phyloP scores from a whole-genome alignment of 2,888 invertebrate species.

The Balanococcus diminutus region DNA sequence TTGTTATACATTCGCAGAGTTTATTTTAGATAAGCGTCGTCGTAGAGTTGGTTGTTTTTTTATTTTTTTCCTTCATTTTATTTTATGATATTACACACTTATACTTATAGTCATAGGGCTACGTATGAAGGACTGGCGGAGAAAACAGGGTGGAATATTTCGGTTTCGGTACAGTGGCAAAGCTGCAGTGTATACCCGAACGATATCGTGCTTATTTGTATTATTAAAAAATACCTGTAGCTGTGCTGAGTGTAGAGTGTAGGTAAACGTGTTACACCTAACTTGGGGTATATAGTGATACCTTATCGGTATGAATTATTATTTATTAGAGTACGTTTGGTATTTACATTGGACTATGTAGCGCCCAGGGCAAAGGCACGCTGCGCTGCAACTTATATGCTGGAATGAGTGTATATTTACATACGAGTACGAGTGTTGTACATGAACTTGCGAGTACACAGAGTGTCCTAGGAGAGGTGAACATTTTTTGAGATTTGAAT shows the following conservation, averaged over 20 bases:
- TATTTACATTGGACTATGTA: not conserved
- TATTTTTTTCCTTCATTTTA: not conserved
- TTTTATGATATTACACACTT: not conserved
- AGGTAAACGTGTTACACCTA: not conserved
- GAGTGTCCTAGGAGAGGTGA: not conserved
- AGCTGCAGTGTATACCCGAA: not conserved
- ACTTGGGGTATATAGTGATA: not conserved
- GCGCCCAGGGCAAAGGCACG: not conserved
- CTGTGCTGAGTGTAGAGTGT: not conserved
- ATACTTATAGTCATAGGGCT: not conserved
- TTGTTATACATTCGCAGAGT: not conserved
- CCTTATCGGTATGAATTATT: not conserved
- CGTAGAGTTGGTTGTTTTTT: slow-evolving; percentile 1
- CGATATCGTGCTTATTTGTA: too few relatives aligned
- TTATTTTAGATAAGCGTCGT: not conserved
- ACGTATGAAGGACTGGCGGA: not conserved
- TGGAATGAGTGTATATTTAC: not conserved
- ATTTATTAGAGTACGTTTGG: not conserved
- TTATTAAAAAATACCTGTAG: not conserved
- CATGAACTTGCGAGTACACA: not conserved
- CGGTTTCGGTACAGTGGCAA: not conserved
- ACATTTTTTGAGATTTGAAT: too few relatives aligned
- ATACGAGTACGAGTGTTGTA: not conserved
- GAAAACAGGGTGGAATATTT: too few relatives aligned
- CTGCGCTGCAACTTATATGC: not conserved